Conservation (phyloP, 2,797 vertebrate species). For the Notoglanidium macrostoma region DNA sequence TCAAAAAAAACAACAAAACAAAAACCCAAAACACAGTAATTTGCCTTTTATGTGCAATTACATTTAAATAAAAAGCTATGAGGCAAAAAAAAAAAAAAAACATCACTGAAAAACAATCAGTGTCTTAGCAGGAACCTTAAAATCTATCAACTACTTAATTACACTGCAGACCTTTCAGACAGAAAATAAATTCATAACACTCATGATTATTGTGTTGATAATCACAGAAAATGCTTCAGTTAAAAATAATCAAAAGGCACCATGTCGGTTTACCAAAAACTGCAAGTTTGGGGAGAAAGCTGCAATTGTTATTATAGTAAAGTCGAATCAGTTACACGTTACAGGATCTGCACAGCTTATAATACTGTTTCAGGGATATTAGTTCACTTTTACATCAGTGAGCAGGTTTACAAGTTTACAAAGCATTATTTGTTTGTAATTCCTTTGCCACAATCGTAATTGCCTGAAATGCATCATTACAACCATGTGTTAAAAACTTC, state of each 20-base stretch:
- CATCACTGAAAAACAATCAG: not conserved
- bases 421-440: not conserved
- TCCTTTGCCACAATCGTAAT: not conserved
- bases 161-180: not conserved
- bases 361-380: not conserved
- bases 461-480: not conserved
- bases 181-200: not conserved
- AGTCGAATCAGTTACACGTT: not conserved
- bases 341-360: not conserved
- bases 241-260: not conserved
- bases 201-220: not conserved
- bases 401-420: not conserved
- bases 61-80: not conserved
- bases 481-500: not conserved
- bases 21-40: not conserved
- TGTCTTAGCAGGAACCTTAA: not conserved
- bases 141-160: not conserved
- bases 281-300: not conserved
- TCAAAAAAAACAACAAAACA: too few species aligned
- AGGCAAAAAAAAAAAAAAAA: not conserved
- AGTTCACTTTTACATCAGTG: not conserved
- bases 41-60: not conserved
- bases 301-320: too few species aligned
- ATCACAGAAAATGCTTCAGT: not conserved
- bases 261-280: not conserved